Evolutionary conservation across 2,113 vertebrate genomes (phyloP), one percentile per base, ranked within the genome.

Genomic region (Hassar affinis): DNA sequence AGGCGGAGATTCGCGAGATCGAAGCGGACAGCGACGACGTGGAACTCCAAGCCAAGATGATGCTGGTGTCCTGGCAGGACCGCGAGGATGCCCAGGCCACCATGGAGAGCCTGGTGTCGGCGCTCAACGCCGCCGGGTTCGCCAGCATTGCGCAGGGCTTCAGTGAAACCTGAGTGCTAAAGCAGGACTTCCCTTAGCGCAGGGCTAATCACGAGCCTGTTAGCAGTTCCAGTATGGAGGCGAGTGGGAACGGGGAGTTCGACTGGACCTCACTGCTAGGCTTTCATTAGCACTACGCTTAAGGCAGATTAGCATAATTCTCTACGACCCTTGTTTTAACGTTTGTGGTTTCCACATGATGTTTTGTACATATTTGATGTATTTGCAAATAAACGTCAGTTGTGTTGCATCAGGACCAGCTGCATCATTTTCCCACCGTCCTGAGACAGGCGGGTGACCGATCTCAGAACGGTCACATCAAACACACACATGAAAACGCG

Each of bases 61-160:
- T 99, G 87, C 95, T 99, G 9, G 96, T 99, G 0, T 95, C 96
- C 84, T 99, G 98, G 98, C 98, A 99, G 91, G 98, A 99, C 78
- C 92, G 97, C 82, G 98, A 99, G 89, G 97, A 96, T 0, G 9
- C 90, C 0, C 97, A 97, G 0, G 97, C 98, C 0, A 98, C 93
- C 0, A 93, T 95, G 0, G 97, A 97, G 84, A 96, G 92, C 81
- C 94, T 99, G 83, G 91, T 95, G 0, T 17, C 85, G 0, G 97
- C 96, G 0, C 93, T 99, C 3, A 96, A 66, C 59, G 90, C 95
- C 0, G 95, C 96, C 0, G 96, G 96, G 1, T 92, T 98, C 62
- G 86, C 88, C 7, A 94, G 96, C 76, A 94, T 99, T 7, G 95
- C 95, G 0, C 96, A 98, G 59, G 86, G 81, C 90, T 93, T 98